Conservation (phyloP, 1,140 invertebrate genomes). For the Monomorium pharaonis region DNA sequence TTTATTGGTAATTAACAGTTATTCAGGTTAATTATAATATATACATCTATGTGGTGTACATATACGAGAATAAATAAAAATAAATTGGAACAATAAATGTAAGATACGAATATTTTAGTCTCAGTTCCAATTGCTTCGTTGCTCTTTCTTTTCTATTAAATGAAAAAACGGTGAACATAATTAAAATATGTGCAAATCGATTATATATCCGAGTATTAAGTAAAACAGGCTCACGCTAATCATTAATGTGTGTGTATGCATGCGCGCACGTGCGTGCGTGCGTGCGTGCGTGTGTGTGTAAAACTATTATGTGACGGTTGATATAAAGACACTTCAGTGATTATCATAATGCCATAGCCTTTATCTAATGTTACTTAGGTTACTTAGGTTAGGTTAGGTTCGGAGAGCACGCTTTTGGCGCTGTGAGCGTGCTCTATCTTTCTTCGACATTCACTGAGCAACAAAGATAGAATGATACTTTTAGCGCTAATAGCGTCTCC, state of each 20-base stretch:
- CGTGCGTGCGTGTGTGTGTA: too few species aligned
- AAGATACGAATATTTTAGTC: not conserved
- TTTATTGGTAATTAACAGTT: not conserved
- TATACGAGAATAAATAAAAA: not conserved
- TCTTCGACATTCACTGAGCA: too few species aligned
- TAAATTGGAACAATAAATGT: not conserved
- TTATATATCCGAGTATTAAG: slow-evolving; percentile 72
- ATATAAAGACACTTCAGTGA: slow-evolving; percentile 38
- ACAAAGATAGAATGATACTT: too few species aligned
- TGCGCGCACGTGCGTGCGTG: too few species aligned
- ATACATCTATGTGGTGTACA: not conserved
- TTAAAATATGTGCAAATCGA: slow-evolving; percentile 63
- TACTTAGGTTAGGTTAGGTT: too few species aligned
- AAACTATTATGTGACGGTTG: slow-evolving; percentile 35
- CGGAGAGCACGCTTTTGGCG: too few species aligned
- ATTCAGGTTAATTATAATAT: not conserved
- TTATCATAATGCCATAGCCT: slow-evolving; percentile 57
- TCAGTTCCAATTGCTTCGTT: slow-evolving; percentile 3
- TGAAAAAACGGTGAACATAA: slow-evolving; percentile 42
- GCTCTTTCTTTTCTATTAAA: not conserved
- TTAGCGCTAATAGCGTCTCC: too few species aligned
- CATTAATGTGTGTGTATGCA: slow-evolving; percentile 40
- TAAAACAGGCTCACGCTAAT: slow-evolving; percentile 60
- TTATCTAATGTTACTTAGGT: slow-evolving; percentile 50
- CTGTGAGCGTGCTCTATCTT: too few species aligned